Percentiles rank a stretch among this genome's conserved stretches.
phyloP scores from a whole-genome alignment of 2,797 vertebrate species.

The Rhinoraja longicauda region DNA sequence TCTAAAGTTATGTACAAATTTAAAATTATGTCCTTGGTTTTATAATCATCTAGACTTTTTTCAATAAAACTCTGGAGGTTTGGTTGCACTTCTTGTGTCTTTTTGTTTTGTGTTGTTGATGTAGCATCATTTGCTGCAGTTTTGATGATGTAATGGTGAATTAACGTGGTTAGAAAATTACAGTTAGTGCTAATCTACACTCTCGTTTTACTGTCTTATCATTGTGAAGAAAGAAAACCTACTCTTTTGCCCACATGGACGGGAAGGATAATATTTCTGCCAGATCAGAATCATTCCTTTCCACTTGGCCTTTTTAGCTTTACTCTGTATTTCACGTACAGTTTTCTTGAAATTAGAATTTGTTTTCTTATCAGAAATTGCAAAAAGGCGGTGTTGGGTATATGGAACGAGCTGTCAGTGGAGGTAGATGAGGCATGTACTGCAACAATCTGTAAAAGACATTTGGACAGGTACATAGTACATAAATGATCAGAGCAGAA shows the following conservation, averaged over 20 bases:
- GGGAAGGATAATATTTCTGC: neutral
- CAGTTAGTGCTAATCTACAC: neutral
- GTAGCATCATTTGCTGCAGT: neutral
- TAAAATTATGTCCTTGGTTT: neutral
- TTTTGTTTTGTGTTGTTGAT: neutral
- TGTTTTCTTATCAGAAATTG: neutral
- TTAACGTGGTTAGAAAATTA: neutral
- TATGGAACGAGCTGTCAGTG: no score
- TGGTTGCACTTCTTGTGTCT: neutral
- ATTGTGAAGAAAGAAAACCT: neutral
- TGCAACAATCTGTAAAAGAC: no score
- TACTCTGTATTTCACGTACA: constrained; percentile 18
- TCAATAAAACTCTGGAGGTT: neutral
- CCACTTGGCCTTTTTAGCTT: neutral
- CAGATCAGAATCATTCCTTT: neutral
- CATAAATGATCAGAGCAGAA: neutral
- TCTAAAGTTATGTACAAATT: neutral
- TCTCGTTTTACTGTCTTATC: neutral
- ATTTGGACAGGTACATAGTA: no score
- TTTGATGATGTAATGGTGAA: neutral
- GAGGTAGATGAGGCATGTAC: no score
- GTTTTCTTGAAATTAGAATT: neutral
- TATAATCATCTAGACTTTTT: neutral
- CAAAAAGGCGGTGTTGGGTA: neutral
- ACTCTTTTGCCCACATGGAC: neutral